phyloP scores from a whole-genome alignment of 2,888 invertebrate genomes.

The Lampropteryx suffumata region DNA sequence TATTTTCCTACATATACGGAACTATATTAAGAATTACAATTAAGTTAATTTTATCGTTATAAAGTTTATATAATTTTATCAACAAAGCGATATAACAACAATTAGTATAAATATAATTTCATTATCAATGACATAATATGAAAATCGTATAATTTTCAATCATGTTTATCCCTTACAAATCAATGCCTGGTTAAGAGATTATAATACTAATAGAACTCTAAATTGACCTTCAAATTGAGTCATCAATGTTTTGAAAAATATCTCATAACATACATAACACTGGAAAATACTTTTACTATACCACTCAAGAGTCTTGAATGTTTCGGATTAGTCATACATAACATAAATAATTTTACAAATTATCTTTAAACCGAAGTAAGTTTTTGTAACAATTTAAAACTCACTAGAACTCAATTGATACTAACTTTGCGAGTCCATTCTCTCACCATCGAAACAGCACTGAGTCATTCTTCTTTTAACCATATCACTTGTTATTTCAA shows the following conservation, averaged over 20 bases:
- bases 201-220: background rate
- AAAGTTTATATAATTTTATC: constrained; percentile 12
- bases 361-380: no score
- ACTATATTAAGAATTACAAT: no score
- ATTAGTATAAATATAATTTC: constrained; percentile 8
- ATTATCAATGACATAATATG: no score
- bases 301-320: no score
- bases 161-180: background rate
- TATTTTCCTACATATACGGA: no score
- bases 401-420: constrained; percentile 1
- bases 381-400: background rate
- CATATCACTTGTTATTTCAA: no score
- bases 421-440: constrained; percentile 2
- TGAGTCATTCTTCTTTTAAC: no score
- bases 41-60: background rate
- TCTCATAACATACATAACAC: constrained; percentile 4
- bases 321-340: no score
- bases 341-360: no score
- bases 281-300: constrained; percentile 4
- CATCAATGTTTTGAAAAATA: background rate
- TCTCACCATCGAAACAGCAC: constrained; percentile 4
- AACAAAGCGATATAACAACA: constrained; percentile 19
- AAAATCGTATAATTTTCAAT: background rate
- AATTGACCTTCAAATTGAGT: constrained; percentile 6
- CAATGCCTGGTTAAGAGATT: background rate